These are phyloP conservation scores for Phylloscopus collybita DNA, from an alignment of 2,797 vertebrate genomes.

Conservation along the genomic window DNA sequence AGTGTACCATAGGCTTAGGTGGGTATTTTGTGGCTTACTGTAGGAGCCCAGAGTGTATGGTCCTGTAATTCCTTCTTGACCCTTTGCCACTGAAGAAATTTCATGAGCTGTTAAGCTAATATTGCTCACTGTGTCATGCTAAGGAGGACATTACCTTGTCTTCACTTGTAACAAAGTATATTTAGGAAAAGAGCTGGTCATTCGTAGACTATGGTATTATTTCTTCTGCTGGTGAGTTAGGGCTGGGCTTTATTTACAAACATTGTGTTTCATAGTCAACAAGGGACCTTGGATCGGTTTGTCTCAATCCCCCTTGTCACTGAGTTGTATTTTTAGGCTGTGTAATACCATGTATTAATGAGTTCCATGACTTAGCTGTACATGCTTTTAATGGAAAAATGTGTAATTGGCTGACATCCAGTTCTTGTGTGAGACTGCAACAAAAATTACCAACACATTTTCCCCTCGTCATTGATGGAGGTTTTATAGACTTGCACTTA, in stretches of 20 bases:
- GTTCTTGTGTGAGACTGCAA: not conserved
- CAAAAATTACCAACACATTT: not conserved
- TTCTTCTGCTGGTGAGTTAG: not conserved
- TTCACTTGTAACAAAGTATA: not conserved
- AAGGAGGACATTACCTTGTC: not conserved
- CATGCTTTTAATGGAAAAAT: not conserved
- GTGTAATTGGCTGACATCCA: not conserved
- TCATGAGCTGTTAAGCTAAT: not conserved
- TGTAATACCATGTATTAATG: not conserved
- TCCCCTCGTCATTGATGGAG: not conserved
- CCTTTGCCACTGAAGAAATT: not conserved
- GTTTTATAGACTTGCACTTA: fast-evolving
- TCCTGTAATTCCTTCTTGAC: not conserved
- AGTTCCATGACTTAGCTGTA: not conserved
- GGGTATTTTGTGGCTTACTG: not conserved
- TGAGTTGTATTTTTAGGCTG: not conserved
- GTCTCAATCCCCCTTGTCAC: not conserved
- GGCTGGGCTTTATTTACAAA: not conserved
- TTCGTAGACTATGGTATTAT: not conserved
- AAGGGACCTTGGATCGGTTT: not conserved
- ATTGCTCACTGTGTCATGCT: not conserved
- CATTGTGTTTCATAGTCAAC: not conserved
- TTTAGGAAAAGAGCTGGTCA: not conserved
- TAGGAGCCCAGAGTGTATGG: not conserved
- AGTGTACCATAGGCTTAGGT: not conserved